A percentile compares a stretch with the other conserved stretches of the same genome.
Conservation (phyloP, 2,113 vertebrate genomes). For the Colistium nudipinnis region DNA sequence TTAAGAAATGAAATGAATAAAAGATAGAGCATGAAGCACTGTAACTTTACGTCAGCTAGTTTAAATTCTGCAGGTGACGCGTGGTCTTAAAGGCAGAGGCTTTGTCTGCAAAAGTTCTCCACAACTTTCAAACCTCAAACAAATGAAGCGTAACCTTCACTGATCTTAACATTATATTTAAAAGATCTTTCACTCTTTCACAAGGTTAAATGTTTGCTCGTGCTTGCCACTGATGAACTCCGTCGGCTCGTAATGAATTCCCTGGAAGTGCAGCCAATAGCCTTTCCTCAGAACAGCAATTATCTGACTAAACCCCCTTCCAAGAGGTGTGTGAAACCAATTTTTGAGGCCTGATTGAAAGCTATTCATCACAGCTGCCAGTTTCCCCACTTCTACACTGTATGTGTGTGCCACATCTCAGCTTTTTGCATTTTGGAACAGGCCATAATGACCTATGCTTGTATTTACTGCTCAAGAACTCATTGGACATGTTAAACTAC, state of each 20-base stretch:
- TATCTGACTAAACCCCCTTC: slow-evolving; percentile 62
- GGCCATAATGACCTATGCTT: not conserved
- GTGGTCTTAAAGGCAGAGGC: slow-evolving; percentile 5
- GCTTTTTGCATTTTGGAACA: not conserved
- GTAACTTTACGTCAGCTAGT: slow-evolving; percentile 18
- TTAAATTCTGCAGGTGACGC: slow-evolving; percentile 30
- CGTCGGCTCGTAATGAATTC: slow-evolving; percentile 64
- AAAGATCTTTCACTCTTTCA: slow-evolving; percentile 50
- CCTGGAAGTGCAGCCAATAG: slow-evolving; percentile 43
- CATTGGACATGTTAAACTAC: slow-evolving; percentile 13
- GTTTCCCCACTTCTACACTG: slow-evolving; percentile 22
- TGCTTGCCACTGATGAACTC: slow-evolving; percentile 43
- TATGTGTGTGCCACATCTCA: slow-evolving; percentile 1
- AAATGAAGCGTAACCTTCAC: too few species aligned
- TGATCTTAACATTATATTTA: slow-evolving; percentile 19
- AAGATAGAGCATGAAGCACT: too few species aligned
- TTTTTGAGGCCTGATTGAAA: slow-evolving; percentile 73
- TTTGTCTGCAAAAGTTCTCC: slow-evolving; percentile 15
- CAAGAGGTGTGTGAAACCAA: slow-evolving; percentile 69
- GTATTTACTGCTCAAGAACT: not conserved
- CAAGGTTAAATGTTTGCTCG: slow-evolving; percentile 57
- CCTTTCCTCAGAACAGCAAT: slow-evolving; percentile 67
- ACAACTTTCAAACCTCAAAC: slow-evolving; percentile 33
- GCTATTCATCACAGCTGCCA: slow-evolving; percentile 74
- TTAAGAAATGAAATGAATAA: not conserved